Percentiles rank a stretch among this genome's conserved stretches.
Evolutionary conservation across 2,888 invertebrate genomes (phyloP).

Genomic region (Xanthostigma xanthostigma): DNA sequence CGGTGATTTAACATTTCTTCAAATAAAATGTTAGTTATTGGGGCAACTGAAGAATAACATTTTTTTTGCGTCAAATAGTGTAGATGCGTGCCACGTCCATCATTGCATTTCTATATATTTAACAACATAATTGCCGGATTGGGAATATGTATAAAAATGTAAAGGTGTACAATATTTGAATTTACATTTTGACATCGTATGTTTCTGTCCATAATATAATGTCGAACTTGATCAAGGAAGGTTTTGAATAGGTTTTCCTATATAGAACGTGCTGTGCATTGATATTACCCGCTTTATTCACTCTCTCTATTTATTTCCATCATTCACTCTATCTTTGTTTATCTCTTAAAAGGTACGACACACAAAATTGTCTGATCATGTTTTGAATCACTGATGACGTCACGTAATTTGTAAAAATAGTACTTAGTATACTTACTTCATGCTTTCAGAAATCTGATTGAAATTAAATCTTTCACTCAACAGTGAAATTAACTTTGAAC

Average conservation of each 20-base stretch:
- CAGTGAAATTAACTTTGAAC: constrained; percentile 15
- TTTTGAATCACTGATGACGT: constrained; percentile 2
- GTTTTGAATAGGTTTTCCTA: neutral
- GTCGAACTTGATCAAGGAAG: no score
- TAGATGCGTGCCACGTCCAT: no score
- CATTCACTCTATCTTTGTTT: neutral
- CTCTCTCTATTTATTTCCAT: constrained; percentile 1
- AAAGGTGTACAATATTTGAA: no score
- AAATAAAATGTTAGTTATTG: no score
- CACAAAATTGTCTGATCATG: neutral
- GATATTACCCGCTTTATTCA: neutral
- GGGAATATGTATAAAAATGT: no score
- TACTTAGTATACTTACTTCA: no score
- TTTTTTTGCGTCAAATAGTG: no score
- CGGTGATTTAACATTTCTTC: no score
- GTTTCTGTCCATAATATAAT: no score
- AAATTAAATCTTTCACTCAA: constrained; percentile 12
- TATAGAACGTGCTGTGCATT: constrained; percentile 6
- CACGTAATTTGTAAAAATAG: neutral
- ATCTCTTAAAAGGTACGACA: constrained; percentile 11
- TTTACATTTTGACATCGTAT: no score
- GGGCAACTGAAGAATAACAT: no score
- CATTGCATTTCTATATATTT: no score
- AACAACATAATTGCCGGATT: neutral
- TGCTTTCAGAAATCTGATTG: constrained; percentile 4